Evolutionary conservation across 2,797 vertebrate species (phyloP), one percentile per base, ranked within the genome.

Genomic region (Notolepis coatsorum): DNA sequence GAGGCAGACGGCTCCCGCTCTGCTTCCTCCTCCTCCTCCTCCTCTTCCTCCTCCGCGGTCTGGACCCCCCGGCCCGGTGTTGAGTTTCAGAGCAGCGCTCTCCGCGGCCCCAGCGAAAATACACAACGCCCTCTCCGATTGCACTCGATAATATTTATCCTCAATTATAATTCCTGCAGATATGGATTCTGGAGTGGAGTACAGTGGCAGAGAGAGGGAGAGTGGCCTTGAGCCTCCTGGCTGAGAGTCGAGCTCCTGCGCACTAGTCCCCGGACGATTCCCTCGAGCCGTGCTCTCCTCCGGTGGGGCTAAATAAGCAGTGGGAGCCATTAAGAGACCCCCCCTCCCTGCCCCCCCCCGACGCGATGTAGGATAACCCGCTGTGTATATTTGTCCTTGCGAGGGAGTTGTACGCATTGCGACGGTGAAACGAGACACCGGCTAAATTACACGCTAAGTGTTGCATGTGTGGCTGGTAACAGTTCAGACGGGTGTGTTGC

Each of bases 141-240:
- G 79, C 90, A 83, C 79, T 85, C 64, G 79, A 92, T 88, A 91
- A 91, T 92, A 92, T 92, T 92, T 90, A 81, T 80, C 77, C 84
- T 85, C 80, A 80, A 84, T 89, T 91, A 85, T 89, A 89, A 88
- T 84, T 87, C 78, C 82, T n/a, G 59, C 75, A 87, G 88, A 88
- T 87, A 87, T 84, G 75, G 82, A 88, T 83, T 82, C 79, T 65
- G 47, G 73, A 84, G 82, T 65, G 62, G 81, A 75, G 77, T 86
- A 89, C 88, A 91, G 88, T 88, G 87, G 80, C 78, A 75, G 62
- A 73, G 18, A 52, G 43, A 41, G 67, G 79, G 78, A 71, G 61
- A 54, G 38, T 2, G 67, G 56, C 85, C 87, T 88, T 80, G 75
- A 83, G 66, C 61, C 65, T 62, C 54, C 42, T 62, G 46, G 61